Evolutionary conservation across 92 coral and sea anemone genomes (phyloP).

Genomic region (Umimayanthus kanabou): DNA sequence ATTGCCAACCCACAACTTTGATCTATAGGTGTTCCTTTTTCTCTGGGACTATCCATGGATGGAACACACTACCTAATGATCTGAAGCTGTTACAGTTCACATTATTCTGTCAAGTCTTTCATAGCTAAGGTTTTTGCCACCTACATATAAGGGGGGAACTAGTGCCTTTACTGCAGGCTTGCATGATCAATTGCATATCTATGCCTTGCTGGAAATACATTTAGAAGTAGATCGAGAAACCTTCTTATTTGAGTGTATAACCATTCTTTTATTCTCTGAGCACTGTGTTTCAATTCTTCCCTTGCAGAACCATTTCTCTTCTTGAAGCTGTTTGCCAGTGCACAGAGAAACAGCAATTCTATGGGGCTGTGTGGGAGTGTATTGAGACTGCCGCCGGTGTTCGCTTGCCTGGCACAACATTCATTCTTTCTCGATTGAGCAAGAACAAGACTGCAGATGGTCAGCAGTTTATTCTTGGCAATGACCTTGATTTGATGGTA

Average conservation of each 20-base stretch:
- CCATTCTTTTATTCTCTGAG: background rate
- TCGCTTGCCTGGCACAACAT: conserved; percentile 85
- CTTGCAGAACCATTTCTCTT: conserved; percentile 74
- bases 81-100: no score
- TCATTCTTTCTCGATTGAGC: conserved; percentile 80
- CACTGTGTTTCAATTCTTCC: background rate
- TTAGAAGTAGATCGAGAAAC: no score
- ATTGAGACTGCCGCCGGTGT: conserved; percentile 67
- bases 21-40: no score
- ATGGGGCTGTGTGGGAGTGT: conserved; percentile 82
- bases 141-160: no score
- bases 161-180: no score
- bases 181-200: no score
- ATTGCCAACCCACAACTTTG: no score
- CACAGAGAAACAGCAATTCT: conserved; percentile 80
- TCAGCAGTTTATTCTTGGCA: conserved; percentile 78
- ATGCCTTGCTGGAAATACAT: no score
- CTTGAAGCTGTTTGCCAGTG: conserved; percentile 83
- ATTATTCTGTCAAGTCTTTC: no score
- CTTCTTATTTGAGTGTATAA: background rate
- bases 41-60: no score
- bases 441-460: conserved; percentile 64
- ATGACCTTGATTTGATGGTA: conserved; percentile 76
- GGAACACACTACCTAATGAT: no score
- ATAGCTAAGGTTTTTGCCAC: no score